phyloP scores from a whole-genome alignment of 2,888 invertebrate genomes.

The Schizotus pectinicornis region DNA sequence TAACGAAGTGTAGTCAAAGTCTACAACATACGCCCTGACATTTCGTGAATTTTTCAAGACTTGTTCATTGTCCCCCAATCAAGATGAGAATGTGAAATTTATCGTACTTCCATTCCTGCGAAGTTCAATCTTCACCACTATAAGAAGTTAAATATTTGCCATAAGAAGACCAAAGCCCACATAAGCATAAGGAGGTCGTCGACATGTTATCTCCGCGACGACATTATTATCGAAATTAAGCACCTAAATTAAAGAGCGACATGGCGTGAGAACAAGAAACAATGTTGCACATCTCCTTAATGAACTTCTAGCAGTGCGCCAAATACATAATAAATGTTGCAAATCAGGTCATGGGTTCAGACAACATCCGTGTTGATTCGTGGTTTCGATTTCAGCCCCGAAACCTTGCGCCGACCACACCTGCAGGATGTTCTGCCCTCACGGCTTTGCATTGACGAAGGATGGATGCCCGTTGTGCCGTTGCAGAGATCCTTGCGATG shows the following conservation, averaged over 20 bases:
- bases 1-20: neutral
- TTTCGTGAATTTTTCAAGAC: constrained; percentile 10
- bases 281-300: constrained; percentile 24
- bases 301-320: constrained; percentile 19
- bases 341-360: neutral
- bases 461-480: constrained; percentile 81
- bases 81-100: constrained; percentile 17
- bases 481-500: constrained; percentile 81
- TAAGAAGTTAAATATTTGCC: no score
- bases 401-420: constrained; percentile 79
- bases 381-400: constrained; percentile 56
- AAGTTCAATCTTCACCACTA: no score
- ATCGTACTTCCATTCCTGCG: neutral
- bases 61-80: constrained; percentile 2
- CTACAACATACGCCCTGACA: constrained; percentile 11
- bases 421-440: constrained; percentile 86
- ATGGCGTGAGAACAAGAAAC: neutral
- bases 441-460: constrained; percentile 75
- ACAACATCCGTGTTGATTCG: neutral
- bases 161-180: no score
- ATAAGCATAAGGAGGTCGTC: neutral
- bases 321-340: constrained; percentile 16
- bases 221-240: constrained; percentile 2
- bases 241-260: constrained; percentile 5
- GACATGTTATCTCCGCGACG: constrained; percentile 2